A percentile compares a stretch with the other conserved stretches of the same genome.
Conservation (phyloP, 2,113 vertebrate genomes). For the Donacobius atricapilla region DNA sequence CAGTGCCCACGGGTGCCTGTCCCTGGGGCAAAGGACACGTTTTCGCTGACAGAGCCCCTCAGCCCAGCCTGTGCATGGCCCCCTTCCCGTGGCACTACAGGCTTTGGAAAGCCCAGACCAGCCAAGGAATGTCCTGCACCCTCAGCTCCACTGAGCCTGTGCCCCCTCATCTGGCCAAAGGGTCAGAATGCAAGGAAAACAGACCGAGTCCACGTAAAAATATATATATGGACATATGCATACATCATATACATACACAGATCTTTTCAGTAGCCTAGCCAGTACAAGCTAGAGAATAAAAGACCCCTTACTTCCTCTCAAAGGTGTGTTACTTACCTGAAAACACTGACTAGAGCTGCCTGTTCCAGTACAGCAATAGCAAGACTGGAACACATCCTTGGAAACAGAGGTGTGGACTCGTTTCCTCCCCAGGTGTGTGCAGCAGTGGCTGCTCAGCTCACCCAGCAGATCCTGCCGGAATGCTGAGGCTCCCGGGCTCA, state of each 20-base stretch:
- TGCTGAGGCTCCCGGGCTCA: background rate
- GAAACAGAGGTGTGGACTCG: accelerated
- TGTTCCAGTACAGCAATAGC: accelerated
- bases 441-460: background rate
- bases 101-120: background rate
- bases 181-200: background rate
- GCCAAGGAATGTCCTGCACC: background rate
- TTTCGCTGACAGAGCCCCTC: background rate
- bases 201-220: background rate
- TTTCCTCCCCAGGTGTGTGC: background rate
- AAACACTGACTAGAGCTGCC: background rate
- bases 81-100: accelerated
- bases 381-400: background rate
- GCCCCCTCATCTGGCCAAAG: background rate
- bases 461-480: background rate
- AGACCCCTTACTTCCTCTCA: background rate
- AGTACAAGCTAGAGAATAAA: accelerated
- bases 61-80: background rate
- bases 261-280: background rate
- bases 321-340: no score
- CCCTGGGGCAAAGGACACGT: background rate
- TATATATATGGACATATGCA: accelerated
- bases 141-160: background rate
- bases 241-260: accelerated
- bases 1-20: background rate